phyloP scores from a whole-genome alignment of 2,888 invertebrate species.

The Zygothrica quintamaculata region DNA sequence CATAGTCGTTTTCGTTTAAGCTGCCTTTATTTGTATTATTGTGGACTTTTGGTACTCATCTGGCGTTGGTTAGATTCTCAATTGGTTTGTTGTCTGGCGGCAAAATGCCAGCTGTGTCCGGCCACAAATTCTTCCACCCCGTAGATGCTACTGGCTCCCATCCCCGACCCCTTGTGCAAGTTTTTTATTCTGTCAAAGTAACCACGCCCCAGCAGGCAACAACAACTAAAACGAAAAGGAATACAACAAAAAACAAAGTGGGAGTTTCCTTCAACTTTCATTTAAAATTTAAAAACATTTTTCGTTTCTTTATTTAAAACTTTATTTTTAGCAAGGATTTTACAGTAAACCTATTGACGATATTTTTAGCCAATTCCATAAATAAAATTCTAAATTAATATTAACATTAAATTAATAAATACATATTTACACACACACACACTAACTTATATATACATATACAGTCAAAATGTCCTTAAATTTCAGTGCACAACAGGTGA shows the following conservation, averaged over 20 bases:
- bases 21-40: slow-evolving; percentile 19
- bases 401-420: too few species aligned
- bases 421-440: too few species aligned
- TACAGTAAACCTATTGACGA: background rate
- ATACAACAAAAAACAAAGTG: background rate
- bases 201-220: slow-evolving; percentile 54
- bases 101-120: slow-evolving; percentile 56
- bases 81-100: slow-evolving; percentile 54
- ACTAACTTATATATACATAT: too few species aligned
- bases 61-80: slow-evolving; percentile 55
- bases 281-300: slow-evolving; percentile 1
- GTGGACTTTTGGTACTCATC: slow-evolving; percentile 42
- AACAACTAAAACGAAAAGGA: too few species aligned
- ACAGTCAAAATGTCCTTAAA: slow-evolving; percentile 81
- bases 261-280: slow-evolving; percentile 14
- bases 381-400: slow-evolving; percentile 27
- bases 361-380: background rate
- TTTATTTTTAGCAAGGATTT: slow-evolving; percentile 7
- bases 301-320: slow-evolving; percentile 1
- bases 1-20: background rate
- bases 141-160: background rate
- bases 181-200: too few species aligned
- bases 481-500: slow-evolving; percentile 84
- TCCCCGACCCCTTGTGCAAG: background rate
- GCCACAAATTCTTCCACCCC: slow-evolving; percentile 11